phyloP scores from a whole-genome alignment of 2,797 vertebrate species.

The Salarias fasciatus region DNA sequence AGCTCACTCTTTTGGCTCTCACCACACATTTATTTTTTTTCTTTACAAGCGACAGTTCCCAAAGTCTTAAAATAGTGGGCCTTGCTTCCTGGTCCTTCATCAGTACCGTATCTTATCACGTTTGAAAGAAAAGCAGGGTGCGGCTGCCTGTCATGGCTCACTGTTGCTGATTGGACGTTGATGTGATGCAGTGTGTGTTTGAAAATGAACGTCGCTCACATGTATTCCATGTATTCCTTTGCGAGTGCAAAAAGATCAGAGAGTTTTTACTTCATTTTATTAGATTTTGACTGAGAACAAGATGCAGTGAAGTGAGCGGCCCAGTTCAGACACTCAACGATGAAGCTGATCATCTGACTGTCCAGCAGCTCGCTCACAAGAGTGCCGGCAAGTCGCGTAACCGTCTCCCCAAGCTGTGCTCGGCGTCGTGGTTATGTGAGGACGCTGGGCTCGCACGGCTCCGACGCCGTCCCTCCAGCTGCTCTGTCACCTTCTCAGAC shows the following conservation, averaged over 20 bases:
- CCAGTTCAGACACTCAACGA: too few relatives aligned
- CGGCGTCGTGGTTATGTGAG: not conserved
- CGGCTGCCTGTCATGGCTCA: conserved; percentile 42
- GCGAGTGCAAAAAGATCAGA: too few relatives aligned
- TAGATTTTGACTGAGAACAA: too few relatives aligned
- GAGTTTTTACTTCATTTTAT: too few relatives aligned
- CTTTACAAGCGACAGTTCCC: conserved; percentile 67
- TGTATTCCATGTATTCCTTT: too few relatives aligned
- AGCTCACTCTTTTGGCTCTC: conserved; percentile 56
- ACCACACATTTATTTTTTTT: conserved; percentile 36
- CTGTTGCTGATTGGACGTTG: conserved; percentile 40
- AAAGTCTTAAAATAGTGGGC: conserved; percentile 75
- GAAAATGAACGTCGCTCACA: too few relatives aligned
- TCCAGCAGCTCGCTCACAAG: too few relatives aligned
- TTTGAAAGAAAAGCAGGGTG: conserved; percentile 65
- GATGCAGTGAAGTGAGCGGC: too few relatives aligned
- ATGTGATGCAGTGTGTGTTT: conserved; percentile 1
- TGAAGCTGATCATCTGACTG: too few relatives aligned
- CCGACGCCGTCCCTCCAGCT: conserved; percentile 47
- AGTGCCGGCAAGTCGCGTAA: too few relatives aligned
- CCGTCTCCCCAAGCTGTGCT: not conserved
- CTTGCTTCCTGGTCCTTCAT: conserved; percentile 78
- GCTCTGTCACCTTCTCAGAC: conserved; percentile 51
- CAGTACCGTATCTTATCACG: conserved; percentile 75
- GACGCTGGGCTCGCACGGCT: conserved; percentile 9